Evolutionary conservation across 1,140 invertebrate genomes (phyloP).

Genomic region (Apis laboriosa): DNA sequence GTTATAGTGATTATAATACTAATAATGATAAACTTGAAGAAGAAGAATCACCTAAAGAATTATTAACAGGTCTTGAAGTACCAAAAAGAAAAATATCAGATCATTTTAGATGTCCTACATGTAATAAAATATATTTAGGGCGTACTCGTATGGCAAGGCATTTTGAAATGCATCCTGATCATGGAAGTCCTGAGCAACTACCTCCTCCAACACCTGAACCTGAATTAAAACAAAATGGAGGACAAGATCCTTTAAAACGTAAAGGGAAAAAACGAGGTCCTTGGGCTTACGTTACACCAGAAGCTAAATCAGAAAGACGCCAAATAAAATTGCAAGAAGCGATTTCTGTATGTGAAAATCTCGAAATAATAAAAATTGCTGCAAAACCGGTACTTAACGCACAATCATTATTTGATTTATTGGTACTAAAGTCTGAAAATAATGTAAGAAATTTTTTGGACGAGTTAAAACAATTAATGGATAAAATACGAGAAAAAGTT

Average conservation of each 20-base stretch:
- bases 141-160: slow-evolving; percentile 83
- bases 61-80: slow-evolving; percentile 74
- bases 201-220: slow-evolving; percentile 72
- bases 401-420: slow-evolving; percentile 73
- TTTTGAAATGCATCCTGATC: slow-evolving; percentile 84
- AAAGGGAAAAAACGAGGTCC: slow-evolving; percentile 78
- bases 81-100: slow-evolving; percentile 82
- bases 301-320: slow-evolving; percentile 78
- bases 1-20: slow-evolving; percentile 85
- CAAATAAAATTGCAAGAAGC: slow-evolving; percentile 82
- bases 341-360: slow-evolving; percentile 74
- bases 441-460: slow-evolving; percentile 70
- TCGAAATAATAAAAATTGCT: slow-evolving; percentile 76
- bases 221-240: slow-evolving; percentile 67
- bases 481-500: slow-evolving; percentile 70
- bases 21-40: slow-evolving; percentile 79
- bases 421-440: slow-evolving; percentile 75
- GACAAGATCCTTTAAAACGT: slow-evolving; percentile 73
- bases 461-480: slow-evolving; percentile 71
- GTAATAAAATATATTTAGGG: slow-evolving; percentile 83
- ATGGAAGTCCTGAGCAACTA: slow-evolving; percentile 81
- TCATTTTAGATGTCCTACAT: slow-evolving; percentile 82
- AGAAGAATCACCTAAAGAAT: slow-evolving; percentile 73
- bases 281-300: slow-evolving; percentile 78
- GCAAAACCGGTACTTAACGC: slow-evolving; percentile 76